These are phyloP conservation scores for Tympanoctomys barrerae DNA, from an alignment of 2,797 vertebrate genomes.

Conservation along the genomic window DNA sequence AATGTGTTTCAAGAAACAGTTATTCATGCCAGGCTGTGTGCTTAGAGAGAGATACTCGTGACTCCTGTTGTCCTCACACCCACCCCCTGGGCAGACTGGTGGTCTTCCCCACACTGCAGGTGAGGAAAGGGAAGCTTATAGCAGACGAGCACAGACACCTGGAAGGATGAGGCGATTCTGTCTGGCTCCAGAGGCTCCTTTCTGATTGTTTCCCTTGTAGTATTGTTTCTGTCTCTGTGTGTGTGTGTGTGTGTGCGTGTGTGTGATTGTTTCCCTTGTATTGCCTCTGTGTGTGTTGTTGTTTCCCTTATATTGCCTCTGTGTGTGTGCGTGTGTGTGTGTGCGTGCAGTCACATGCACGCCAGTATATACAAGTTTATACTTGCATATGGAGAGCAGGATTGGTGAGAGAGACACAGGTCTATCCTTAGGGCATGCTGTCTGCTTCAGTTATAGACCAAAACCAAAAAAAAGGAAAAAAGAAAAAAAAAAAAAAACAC, in stretches of 20 bases:
- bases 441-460: background rate
- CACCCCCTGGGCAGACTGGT: background rate
- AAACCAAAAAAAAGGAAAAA: background rate
- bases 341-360: no score
- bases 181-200: background rate
- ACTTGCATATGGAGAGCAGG: background rate
- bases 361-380: background rate
- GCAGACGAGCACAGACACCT: background rate
- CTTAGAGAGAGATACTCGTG: background rate
- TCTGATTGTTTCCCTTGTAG: background rate
- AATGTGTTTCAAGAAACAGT: conserved; percentile 5
- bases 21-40: background rate
- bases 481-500: background rate
- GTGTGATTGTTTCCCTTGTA: no score
- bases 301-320: no score
- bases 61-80: background rate
- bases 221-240: background rate
- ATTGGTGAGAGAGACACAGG: background rate
- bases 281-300: no score
- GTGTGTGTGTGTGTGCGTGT: no score
- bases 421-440: background rate
- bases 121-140: background rate
- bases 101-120: background rate
- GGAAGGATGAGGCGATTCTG: background rate
- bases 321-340: no score